phyloP scores from a whole-genome alignment of 2,113 vertebrate species.

The Thunnus thynnus region DNA sequence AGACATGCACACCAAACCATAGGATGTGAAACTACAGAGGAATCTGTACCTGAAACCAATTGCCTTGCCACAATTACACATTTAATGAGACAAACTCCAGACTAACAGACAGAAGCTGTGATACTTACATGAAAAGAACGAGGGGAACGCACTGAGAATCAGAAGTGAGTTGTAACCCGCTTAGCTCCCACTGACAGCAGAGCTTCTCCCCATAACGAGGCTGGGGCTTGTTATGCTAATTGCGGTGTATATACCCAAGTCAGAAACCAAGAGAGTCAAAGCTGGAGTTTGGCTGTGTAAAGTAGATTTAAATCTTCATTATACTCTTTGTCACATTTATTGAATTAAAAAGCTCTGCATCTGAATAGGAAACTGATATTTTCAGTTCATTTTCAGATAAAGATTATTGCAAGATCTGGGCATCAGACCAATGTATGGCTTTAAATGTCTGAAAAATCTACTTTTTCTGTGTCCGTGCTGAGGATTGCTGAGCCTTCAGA shows the following conservation, averaged over 20 bases:
- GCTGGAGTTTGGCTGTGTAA: conserved; percentile 7
- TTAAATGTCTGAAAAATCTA: conserved; percentile 12
- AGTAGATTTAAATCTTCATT: conserved; percentile 50
- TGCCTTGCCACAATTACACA: conserved; percentile 23
- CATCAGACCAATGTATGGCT: conserved; percentile 6
- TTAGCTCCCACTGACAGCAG: conserved; percentile 57
- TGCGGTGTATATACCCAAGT: conserved; percentile 24
- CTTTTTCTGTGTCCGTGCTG: conserved; percentile 38
- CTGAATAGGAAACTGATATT: not conserved
- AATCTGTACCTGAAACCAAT: conserved; percentile 29
- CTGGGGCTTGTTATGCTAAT: conserved; percentile 66
- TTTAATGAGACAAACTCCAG: conserved; percentile 39
- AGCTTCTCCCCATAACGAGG: conserved; percentile 51
- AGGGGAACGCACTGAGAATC: conserved; percentile 14
- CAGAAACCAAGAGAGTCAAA: conserved; percentile 41
- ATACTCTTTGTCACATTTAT: conserved; percentile 28
- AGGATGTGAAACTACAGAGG: not conserved
- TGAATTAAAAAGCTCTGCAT: conserved; percentile 3
- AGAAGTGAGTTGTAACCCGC: conserved; percentile 50
- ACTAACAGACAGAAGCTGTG: conserved; percentile 23
- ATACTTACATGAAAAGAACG: conserved; percentile 38
- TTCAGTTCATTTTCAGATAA: not conserved
- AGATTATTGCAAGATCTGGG: conserved; percentile 31
- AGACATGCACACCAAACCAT: not conserved
- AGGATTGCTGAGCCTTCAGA: conserved; percentile 51